These are phyloP conservation scores for Danio aesculapii DNA, from an alignment of 2,797 vertebrate species.

Conservation along the genomic window DNA sequence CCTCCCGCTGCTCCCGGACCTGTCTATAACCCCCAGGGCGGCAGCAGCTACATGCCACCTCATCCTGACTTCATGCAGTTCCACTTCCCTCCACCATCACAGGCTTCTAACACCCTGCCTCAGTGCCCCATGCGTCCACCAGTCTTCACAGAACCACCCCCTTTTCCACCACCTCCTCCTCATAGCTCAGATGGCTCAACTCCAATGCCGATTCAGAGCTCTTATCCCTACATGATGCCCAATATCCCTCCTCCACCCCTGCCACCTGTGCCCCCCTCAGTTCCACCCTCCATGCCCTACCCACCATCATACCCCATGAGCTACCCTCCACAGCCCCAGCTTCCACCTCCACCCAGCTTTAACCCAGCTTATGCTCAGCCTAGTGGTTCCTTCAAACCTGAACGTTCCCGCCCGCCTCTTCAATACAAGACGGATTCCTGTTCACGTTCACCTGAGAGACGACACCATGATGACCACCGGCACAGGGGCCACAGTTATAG, in stretches of 20 bases:
- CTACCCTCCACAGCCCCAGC: slow-evolving; percentile 85
- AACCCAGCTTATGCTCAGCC: slow-evolving; percentile 79
- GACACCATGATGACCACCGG: slow-evolving; percentile 87
- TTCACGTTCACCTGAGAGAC: slow-evolving; percentile 85
- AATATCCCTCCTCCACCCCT: slow-evolving; percentile 83
- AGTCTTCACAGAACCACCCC: slow-evolving; percentile 87
- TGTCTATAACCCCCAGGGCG: slow-evolving; percentile 80
- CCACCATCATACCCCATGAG: slow-evolving; percentile 85
- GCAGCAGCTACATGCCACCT: slow-evolving; percentile 82
- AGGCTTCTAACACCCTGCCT: slow-evolving; percentile 77
- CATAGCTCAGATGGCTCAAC: slow-evolving; percentile 77
- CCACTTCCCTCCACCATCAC: slow-evolving; percentile 83
- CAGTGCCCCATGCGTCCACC: slow-evolving; percentile 86
- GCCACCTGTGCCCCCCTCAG: slow-evolving; percentile 80
- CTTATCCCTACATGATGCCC: slow-evolving; percentile 90
- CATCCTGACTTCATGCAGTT: slow-evolving; percentile 89
- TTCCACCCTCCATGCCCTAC: slow-evolving; percentile 83
- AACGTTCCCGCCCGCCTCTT: slow-evolving; percentile 78
- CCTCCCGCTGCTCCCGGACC: slow-evolving; percentile 77
- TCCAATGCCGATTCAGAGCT: slow-evolving; percentile 77
- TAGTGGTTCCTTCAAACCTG: slow-evolving; percentile 72
- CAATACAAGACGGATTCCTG: slow-evolving; percentile 89
- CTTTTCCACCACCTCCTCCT: slow-evolving; percentile 89
- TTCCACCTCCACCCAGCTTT: slow-evolving; percentile 85
- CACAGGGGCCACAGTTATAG: slow-evolving; percentile 84